Percentiles rank a stretch among this genome's conserved stretches.
These are phyloP conservation scores for Spizaetus ornatus DNA, from an alignment of 2,113 vertebrate genomes.

Conservation along the genomic window DNA sequence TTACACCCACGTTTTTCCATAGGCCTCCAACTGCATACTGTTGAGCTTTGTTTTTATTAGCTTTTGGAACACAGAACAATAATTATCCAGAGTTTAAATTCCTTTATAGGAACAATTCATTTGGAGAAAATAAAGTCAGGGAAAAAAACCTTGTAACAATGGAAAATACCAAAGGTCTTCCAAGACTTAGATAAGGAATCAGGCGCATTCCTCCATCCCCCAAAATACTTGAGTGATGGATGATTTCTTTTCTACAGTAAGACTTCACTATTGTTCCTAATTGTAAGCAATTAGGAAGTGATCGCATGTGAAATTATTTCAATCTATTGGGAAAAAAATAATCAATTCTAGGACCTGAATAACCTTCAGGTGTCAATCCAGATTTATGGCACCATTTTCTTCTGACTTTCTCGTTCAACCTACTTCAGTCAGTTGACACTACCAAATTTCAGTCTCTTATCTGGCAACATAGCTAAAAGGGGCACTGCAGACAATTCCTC, in stretches of 20 bases:
- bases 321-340: not conserved
- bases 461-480: not conserved
- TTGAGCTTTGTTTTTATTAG: constrained; percentile 66
- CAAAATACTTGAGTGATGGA: not conserved
- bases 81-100: constrained; percentile 50
- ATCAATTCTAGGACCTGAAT: not conserved
- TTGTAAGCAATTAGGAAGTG: not conserved
- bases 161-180: constrained; percentile 55
- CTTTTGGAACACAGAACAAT: constrained; percentile 51
- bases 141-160: not conserved
- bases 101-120: constrained; percentile 62
- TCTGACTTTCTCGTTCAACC: not conserved
- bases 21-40: constrained; percentile 5
- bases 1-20: constrained; percentile 70
- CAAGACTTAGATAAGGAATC: constrained; percentile 34
- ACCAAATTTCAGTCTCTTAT: not conserved
- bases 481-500: not conserved
- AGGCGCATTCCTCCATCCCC: not conserved
- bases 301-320: not conserved
- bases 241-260: not conserved
- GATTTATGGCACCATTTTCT: not conserved
- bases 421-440: not conserved
- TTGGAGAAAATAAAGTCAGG: constrained; percentile 43
- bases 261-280: not conserved
- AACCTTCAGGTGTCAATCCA: not conserved